Evolutionary conservation across 2,888 invertebrate genomes (phyloP).

Genomic region (Synergus umbraculus): DNA sequence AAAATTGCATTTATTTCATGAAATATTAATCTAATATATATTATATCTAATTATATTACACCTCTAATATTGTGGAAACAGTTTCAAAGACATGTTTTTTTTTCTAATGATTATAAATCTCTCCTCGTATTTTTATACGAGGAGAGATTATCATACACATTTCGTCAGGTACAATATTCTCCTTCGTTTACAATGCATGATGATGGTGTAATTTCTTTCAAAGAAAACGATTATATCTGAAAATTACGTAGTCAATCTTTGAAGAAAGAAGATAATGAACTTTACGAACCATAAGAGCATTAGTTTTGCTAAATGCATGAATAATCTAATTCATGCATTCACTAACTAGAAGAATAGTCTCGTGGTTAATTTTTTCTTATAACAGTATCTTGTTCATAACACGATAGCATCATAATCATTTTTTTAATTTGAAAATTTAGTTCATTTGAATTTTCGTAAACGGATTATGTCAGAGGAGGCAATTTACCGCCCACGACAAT

Average conservation of each 20-base stretch:
- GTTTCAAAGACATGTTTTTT: neutral
- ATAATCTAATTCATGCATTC: slow-evolving; percentile 13
- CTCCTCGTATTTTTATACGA: neutral
- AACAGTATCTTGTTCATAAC: neutral
- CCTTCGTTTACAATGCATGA: slow-evolving; percentile 19
- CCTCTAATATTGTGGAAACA: neutral
- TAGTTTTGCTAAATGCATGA: neutral
- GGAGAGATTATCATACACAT: neutral
- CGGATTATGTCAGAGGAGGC: neutral
- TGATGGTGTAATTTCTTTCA: neutral
- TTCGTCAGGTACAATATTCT: slow-evolving; percentile 3
- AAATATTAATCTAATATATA: too few relatives aligned
- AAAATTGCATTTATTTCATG: neutral
- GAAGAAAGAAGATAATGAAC: slow-evolving; percentile 4
- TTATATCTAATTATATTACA: too few relatives aligned
- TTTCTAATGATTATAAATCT: neutral
- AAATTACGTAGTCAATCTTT: slow-evolving; percentile 14
- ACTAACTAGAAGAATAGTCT: slow-evolving; percentile 12
- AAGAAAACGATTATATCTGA: slow-evolving; percentile 24
- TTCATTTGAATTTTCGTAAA: neutral
- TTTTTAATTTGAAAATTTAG: neutral
- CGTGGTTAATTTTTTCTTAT: neutral
- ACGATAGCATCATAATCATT: neutral
- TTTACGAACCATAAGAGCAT: slow-evolving; percentile 23
- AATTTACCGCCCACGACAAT: neutral